phyloP scores from a whole-genome alignment of 2,888 invertebrate genomes.

The Xanthia icteritia region DNA sequence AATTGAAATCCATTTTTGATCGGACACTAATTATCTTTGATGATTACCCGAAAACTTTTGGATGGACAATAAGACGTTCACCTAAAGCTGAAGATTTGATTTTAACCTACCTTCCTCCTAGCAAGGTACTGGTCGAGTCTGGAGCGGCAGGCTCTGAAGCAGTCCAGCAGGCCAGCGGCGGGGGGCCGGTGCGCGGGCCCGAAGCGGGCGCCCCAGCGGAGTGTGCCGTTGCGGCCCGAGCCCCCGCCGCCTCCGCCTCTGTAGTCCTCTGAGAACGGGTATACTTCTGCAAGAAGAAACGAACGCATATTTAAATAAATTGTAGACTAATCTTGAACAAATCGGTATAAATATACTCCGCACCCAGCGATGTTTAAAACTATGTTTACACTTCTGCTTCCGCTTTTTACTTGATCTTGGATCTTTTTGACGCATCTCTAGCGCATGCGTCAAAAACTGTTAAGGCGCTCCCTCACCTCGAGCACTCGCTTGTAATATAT shows the following conservation, averaged over 20 bases:
- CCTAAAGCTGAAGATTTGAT: no score
- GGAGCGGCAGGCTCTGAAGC: slow-evolving; percentile 94
- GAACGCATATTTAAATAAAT: neutral
- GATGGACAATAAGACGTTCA: no score
- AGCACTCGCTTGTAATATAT: no score
- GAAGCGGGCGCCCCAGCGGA: slow-evolving; percentile 86
- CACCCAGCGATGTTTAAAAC: no score
- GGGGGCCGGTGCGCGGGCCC: slow-evolving; percentile 87
- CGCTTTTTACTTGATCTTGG: no score
- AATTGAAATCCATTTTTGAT: no score
- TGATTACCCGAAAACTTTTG: no score
- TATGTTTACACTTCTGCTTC: no score
- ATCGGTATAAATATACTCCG: neutral
- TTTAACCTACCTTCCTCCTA: slow-evolving; percentile 91
- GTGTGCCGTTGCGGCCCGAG: slow-evolving; percentile 81
- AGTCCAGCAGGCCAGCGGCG: slow-evolving; percentile 92
- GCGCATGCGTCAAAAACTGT: no score
- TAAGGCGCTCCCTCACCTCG: no score
- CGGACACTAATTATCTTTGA: no score
- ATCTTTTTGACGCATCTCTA: no score
- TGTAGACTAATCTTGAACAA: neutral
- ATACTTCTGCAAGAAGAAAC: slow-evolving; percentile 83
- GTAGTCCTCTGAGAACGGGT: slow-evolving; percentile 91
- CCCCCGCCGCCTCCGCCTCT: slow-evolving; percentile 78
- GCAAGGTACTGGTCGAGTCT: slow-evolving; percentile 95